Conservation (phyloP, 2,113 vertebrate genomes). For the Cygnus buccinator region DNA sequence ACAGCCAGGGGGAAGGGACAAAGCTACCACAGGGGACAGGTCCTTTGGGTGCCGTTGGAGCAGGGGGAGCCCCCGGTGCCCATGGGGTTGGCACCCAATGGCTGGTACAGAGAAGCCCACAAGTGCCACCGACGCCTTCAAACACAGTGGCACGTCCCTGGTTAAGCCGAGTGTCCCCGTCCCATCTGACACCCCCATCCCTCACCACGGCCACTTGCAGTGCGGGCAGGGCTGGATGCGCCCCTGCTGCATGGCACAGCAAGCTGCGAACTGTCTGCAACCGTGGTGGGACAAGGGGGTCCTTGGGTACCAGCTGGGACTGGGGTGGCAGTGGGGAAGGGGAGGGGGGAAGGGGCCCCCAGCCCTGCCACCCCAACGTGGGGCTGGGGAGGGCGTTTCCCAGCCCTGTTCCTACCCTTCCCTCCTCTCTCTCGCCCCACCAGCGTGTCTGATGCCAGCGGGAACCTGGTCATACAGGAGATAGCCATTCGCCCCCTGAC, state of each 20-base stretch:
- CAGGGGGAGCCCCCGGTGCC: background rate
- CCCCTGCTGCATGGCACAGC: background rate
- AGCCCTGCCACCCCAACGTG: background rate
- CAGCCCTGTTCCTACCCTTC: background rate
- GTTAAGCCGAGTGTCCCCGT: background rate
- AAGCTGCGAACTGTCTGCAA: background rate
- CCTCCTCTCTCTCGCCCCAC: background rate
- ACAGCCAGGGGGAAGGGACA: background rate
- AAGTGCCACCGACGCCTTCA: background rate
- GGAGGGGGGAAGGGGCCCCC: background rate
- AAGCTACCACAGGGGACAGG: background rate
- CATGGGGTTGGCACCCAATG: accelerated
- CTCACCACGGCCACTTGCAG: background rate
- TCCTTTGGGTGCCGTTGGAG: background rate
- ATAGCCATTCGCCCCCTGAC: conserved; percentile 81
- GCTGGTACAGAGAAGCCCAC: accelerated
- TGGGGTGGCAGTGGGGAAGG: background rate
- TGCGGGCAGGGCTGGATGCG: background rate
- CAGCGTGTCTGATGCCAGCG: conserved; percentile 79
- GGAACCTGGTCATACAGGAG: conserved; percentile 85
- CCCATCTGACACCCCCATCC: background rate
- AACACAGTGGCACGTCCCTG: background rate
- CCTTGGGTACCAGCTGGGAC: background rate
- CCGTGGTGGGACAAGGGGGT: background rate
- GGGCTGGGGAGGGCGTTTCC: background rate